phyloP scores from a whole-genome alignment of 2,888 invertebrate genomes.

The Lasioglossum marginatum region DNA sequence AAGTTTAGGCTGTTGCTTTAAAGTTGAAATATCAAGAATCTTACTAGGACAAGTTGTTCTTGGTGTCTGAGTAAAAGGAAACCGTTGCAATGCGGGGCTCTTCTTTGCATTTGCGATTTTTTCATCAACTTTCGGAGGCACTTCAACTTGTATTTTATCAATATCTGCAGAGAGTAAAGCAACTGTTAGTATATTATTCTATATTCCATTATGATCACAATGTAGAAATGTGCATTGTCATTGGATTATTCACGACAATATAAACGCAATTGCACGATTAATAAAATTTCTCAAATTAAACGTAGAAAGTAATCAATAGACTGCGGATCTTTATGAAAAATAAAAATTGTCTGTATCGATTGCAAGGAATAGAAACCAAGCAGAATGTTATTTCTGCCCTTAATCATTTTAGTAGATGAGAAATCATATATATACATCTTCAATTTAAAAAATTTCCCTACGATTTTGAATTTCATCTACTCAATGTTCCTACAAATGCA shows the following conservation, averaged over 20 bases:
- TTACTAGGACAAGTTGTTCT: conserved; percentile 84
- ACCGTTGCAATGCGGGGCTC: conserved; percentile 51
- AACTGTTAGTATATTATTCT: not conserved
- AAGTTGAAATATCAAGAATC: conserved; percentile 89
- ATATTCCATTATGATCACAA: not conserved
- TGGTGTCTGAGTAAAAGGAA: conserved; percentile 68
- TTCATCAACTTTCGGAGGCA: conserved; percentile 46
- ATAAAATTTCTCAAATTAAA: too few relatives aligned
- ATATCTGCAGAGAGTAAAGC: conserved; percentile 41
- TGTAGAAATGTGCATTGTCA: not conserved
- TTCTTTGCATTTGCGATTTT: conserved; percentile 40
- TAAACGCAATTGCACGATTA: too few relatives aligned
- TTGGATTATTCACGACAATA: not conserved
- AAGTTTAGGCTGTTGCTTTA: conserved; percentile 90
- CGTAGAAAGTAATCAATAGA: not conserved
- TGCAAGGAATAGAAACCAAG: too few relatives aligned
- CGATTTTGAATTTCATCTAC: too few relatives aligned
- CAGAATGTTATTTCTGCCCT: too few relatives aligned
- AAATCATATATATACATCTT: too few relatives aligned
- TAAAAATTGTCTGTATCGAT: too few relatives aligned
- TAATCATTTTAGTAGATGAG: too few relatives aligned
- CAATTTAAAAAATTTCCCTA: too few relatives aligned
- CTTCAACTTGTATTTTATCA: conserved; percentile 29
- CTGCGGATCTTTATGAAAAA: too few relatives aligned
- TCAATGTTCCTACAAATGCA: too few relatives aligned